These are phyloP conservation scores for Globicephala melas DNA, from an alignment of 2,113 vertebrate species.

Conservation along the genomic window DNA sequence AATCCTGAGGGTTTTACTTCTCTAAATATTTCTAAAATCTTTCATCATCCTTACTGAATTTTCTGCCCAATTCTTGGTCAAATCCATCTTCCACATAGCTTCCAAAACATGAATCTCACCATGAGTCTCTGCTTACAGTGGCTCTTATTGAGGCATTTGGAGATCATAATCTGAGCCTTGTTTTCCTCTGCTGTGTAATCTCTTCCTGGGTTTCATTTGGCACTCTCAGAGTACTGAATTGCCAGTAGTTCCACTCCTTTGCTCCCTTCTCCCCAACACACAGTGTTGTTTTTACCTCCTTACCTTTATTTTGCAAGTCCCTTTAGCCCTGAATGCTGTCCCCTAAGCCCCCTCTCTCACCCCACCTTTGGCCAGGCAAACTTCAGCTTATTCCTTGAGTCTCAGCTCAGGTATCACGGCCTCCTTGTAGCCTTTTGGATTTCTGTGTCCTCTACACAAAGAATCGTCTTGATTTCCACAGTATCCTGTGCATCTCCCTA, in stretches of 20 bases:
- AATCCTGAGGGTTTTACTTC: background rate
- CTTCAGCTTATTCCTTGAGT: background rate
- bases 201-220: too few species aligned
- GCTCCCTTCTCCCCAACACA: background rate
- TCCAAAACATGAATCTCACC: background rate
- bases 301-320: background rate
- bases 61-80: background rate
- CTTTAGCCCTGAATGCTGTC: background rate
- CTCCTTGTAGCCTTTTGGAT: background rate
- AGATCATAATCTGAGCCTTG: background rate
- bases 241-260: background rate
- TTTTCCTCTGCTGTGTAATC: background rate
- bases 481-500: background rate
- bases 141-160: background rate
- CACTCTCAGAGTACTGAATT: background rate
- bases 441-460: background rate
- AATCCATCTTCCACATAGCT: background rate
- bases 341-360: rapidly evolving
- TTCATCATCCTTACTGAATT: background rate
- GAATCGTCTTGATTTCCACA: background rate
- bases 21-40: background rate
- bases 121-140: background rate
- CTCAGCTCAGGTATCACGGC: background rate
- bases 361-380: background rate
- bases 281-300: background rate